Conservation (phyloP, 2,797 vertebrate genomes). For the Chelon labrosus region DNA sequence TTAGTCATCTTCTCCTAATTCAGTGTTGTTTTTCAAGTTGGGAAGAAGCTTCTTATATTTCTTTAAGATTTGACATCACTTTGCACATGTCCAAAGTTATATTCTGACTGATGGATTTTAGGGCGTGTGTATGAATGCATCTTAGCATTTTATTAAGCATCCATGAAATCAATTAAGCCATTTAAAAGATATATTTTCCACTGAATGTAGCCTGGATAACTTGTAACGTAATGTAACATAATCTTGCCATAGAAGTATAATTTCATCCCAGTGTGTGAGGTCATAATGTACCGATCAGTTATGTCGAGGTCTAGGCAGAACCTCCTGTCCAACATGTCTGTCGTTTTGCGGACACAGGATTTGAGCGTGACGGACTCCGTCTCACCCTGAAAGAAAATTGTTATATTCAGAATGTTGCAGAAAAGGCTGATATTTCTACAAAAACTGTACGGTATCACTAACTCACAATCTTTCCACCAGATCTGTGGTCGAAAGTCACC, state of each 20-base stretch:
- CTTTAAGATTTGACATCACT: no score
- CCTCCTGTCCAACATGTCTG: conserved; percentile 91
- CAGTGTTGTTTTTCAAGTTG: no score
- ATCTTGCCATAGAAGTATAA: background rate
- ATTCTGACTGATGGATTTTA: no score
- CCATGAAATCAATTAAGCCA: no score
- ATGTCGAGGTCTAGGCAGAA: conserved; percentile 98
- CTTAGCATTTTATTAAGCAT: no score
- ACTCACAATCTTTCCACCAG: conserved; percentile 94
- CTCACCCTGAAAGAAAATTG: conserved; percentile 88
- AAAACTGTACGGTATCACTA: no score
- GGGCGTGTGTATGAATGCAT: background rate
- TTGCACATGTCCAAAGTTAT: no score
- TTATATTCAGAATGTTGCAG: background rate
- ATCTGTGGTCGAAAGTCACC: conserved; percentile 97
- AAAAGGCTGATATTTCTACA: background rate
- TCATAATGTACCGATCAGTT: conserved; percentile 89
- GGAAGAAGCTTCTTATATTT: no score
- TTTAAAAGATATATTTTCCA: no score
- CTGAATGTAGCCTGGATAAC: background rate
- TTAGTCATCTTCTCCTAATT: no score
- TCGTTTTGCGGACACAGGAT: conserved; percentile 91
- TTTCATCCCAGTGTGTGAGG: background rate
- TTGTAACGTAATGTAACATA: conserved; percentile 8
- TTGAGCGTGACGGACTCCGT: conserved; percentile 90